A percentile compares a stretch with the other conserved stretches of the same genome.
Conservation (phyloP, 2,888 invertebrate species). For the Antitype chi region DNA sequence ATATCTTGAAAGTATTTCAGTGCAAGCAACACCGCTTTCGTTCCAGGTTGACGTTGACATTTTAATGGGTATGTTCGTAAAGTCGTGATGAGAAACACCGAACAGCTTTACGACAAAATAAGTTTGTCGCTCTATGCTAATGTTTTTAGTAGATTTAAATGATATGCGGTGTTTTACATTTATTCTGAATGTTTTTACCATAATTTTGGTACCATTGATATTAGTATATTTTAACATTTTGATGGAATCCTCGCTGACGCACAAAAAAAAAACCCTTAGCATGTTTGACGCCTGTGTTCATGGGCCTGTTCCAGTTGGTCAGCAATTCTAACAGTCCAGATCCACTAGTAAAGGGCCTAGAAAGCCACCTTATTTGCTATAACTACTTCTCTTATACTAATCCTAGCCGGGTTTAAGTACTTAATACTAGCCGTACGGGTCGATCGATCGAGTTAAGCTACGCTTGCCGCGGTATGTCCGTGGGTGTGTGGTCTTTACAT, state of each 20-base stretch:
- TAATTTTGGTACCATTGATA: constrained; percentile 31
- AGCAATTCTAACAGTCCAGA: neutral
- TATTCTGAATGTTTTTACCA: constrained; percentile 37
- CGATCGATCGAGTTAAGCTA: too few relatives aligned
- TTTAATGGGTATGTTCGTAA: constrained; percentile 52
- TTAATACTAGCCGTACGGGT: too few relatives aligned
- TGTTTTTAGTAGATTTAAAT: constrained; percentile 33
- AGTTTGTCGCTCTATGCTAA: constrained; percentile 33
- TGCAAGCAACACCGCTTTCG: constrained; percentile 24
- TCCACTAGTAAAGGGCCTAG: neutral
- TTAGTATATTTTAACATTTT: constrained; percentile 27
- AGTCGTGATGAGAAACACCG: constrained; percentile 45
- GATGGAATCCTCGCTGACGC: constrained; percentile 2
- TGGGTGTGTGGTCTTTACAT: too few relatives aligned
- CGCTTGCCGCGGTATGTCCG: too few relatives aligned
- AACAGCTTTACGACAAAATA: constrained; percentile 48
- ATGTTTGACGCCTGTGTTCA: neutral
- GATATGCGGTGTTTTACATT: constrained; percentile 25
- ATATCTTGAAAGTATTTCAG: constrained; percentile 33
- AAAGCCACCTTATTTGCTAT: neutral
- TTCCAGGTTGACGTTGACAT: constrained; percentile 41
- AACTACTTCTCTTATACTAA: constrained; percentile 7
- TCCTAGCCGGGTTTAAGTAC: too few relatives aligned
- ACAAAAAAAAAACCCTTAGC: neutral
- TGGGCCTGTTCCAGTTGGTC: neutral